Percentiles rank a stretch among this genome's conserved stretches.
Evolutionary conservation across 1,140 invertebrate genomes (phyloP).

Genomic region (Cardiocondyla obscurior): DNA sequence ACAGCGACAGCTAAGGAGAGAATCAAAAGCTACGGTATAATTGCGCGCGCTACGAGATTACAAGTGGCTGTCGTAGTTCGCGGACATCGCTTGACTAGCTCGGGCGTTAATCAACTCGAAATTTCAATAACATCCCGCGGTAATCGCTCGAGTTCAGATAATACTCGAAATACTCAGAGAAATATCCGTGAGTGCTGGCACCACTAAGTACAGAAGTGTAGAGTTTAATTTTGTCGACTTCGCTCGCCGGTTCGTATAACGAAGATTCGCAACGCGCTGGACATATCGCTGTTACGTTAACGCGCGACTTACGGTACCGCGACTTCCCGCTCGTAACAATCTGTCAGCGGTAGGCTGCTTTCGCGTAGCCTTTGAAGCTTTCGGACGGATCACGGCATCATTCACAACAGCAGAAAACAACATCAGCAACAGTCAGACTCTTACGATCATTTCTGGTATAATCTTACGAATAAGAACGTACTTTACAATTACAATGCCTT

Average conservation of each 20-base stretch:
- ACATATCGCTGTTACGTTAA: constrained; percentile 3
- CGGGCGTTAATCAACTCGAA: background rate
- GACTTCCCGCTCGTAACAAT: background rate
- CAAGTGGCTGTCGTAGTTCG: background rate
- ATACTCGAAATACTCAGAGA: background rate
- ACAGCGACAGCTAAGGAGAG: constrained; percentile 53
- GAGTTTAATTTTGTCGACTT: constrained; percentile 52
- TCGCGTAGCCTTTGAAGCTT: constrained; percentile 50
- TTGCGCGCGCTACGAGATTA: constrained; percentile 36
- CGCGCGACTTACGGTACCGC: background rate
- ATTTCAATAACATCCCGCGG: background rate
- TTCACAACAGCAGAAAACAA: constrained; percentile 51
- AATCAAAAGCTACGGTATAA: constrained; percentile 59
- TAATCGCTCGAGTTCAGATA: background rate
- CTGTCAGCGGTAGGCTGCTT: background rate
- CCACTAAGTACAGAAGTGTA: constrained; percentile 42
- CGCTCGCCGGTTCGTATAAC: constrained; percentile 52
- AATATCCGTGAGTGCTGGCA: background rate
- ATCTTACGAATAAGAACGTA: constrained; percentile 75
- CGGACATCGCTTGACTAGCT: background rate
- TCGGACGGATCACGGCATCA: constrained; percentile 60
- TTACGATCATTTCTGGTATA: constrained; percentile 70
- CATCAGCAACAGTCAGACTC: constrained; percentile 68
- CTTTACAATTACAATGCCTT: constrained; percentile 80
- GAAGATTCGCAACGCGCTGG: background rate